phyloP scores from a whole-genome alignment of 2,113 vertebrate species.

The Cromileptes altivelis region DNA sequence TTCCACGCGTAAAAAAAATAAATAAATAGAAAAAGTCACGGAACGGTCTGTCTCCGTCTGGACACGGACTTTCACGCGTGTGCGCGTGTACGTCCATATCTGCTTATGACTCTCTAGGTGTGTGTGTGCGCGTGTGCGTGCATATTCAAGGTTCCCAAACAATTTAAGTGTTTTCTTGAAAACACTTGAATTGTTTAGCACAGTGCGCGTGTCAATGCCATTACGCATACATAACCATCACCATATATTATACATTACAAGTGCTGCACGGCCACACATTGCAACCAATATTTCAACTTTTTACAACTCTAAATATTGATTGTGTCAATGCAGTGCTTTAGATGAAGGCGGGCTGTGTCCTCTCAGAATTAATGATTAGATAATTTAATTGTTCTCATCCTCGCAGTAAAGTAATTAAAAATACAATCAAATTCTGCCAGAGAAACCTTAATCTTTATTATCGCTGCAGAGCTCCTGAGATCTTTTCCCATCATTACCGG shows the following conservation, averaged over 20 bases:
- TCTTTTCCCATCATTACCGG: background rate
- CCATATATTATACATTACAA: background rate
- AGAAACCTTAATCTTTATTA: background rate
- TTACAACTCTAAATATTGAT: conserved; percentile 3
- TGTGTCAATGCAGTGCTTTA: background rate
- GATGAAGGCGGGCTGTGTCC: background rate
- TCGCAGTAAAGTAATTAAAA: background rate
- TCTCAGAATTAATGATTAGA: background rate
- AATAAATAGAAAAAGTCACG: conserved; percentile 35
- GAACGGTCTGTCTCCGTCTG: conserved; percentile 30
- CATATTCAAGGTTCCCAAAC: conserved; percentile 22
- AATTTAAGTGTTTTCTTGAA: conserved; percentile 49
- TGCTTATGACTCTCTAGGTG: background rate
- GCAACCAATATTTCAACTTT: conserved; percentile 22
- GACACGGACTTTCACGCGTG: conserved; percentile 46
- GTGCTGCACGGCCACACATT: background rate
- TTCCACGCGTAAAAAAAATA: conserved; percentile 33
- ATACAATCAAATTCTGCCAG: background rate
- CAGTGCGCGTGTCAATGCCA: conserved; percentile 38
- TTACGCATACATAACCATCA: conserved; percentile 35
- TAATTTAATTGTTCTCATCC: background rate
- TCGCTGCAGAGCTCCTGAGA: background rate
- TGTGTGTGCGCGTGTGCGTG: conserved; percentile 15
- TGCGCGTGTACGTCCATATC: conserved; percentile 16
- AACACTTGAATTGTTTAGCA: conserved; percentile 42